These are phyloP conservation scores for Hypomesus transpacificus DNA, from an alignment of 2,113 vertebrate species.

Conservation along the genomic window DNA sequence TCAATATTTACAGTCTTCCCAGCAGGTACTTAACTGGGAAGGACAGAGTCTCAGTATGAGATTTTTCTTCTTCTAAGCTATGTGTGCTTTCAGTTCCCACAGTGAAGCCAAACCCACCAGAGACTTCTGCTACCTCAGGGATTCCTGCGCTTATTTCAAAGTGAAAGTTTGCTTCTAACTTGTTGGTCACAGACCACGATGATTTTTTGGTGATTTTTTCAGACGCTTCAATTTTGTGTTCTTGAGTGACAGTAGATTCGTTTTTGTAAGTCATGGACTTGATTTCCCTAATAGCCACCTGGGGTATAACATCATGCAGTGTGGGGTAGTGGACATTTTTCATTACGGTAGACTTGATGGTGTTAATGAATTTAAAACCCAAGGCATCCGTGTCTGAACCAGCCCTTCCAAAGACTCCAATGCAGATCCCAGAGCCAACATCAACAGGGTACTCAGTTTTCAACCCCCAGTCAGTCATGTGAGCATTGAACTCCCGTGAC, in stretches of 20 bases:
- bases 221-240: conserved; percentile 15
- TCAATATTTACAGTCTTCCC: conserved; percentile 7
- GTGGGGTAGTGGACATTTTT: conserved; percentile 32
- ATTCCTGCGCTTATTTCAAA: conserved; percentile 29
- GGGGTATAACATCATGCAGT: conserved; percentile 17
- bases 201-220: conserved; percentile 28
- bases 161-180: not conserved
- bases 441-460: conserved; percentile 35
- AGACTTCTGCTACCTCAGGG: not conserved
- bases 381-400: conserved; percentile 21
- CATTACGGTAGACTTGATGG: conserved; percentile 25
- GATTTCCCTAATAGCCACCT: conserved; percentile 24
- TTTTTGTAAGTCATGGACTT: conserved; percentile 21
- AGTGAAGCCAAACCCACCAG: not conserved
- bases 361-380: conserved; percentile 36
- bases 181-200: conserved; percentile 24
- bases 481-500: conserved; percentile 19
- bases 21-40: conserved; percentile 15
- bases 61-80: not conserved
- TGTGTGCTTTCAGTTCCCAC: not conserved
- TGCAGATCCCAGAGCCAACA: conserved; percentile 39
- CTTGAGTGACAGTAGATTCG: not conserved
- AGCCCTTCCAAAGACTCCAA: conserved; percentile 23
- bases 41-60: conserved; percentile 13
- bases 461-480: conserved; percentile 33